Evolutionary conservation across 2,797 vertebrate genomes (phyloP).

Genomic region (Darevskia mixta): DNA sequence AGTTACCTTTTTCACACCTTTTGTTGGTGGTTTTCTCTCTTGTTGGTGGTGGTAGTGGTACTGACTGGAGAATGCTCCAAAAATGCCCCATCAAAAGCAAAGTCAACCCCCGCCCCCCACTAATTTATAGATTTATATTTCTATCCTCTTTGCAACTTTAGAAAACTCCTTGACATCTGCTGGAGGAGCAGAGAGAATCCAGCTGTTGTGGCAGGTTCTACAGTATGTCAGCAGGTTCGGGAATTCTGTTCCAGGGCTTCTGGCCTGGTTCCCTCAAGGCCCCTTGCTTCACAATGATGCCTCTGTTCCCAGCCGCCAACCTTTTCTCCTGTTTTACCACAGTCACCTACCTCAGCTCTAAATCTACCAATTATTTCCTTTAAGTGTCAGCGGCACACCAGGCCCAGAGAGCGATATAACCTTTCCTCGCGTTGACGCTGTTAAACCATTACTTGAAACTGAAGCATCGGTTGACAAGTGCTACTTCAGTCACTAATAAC

Average conservation of each 20-base stretch:
- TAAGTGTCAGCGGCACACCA: conserved; percentile 75
- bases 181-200: accelerated
- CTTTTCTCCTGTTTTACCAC: conserved; percentile 53
- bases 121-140: conserved; percentile 34
- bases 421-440: conserved; percentile 76
- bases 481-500: conserved; percentile 81
- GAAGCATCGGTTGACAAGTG: conserved; percentile 78
- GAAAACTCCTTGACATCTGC: conserved; percentile 33
- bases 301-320: conserved; percentile 30
- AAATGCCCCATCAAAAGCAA: background rate
- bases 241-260: conserved; percentile 10
- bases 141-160: conserved; percentile 43
- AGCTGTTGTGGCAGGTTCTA: background rate
- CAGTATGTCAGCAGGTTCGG: conserved; percentile 15
- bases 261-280: conserved; percentile 13
- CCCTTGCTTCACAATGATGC: background rate
- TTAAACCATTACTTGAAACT: conserved; percentile 81
- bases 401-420: conserved; percentile 72
- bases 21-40: conserved; percentile 4
- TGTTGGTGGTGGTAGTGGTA: background rate
- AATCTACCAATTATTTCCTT: conserved; percentile 81
- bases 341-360: conserved; percentile 62
- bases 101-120: background rate
- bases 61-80: conserved; percentile 26
- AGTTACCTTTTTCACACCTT: background rate